Percentiles rank a stretch among this genome's conserved stretches.
Conservation (phyloP, 2,888 invertebrate species). For the Caenorhabditis uteleia region DNA sequence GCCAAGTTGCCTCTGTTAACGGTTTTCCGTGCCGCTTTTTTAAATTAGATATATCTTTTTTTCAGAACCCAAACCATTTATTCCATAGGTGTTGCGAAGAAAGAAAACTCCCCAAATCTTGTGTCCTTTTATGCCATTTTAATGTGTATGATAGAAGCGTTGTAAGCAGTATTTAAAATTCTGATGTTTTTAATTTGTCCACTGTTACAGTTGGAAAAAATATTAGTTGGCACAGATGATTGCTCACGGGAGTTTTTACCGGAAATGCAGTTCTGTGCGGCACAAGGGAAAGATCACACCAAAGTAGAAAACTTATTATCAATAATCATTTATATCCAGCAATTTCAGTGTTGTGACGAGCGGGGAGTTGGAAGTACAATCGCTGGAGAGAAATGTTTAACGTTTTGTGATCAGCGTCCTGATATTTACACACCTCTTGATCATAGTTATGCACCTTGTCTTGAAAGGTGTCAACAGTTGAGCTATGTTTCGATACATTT, state of each 20-base stretch:
- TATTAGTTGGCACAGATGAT: slow-evolving; percentile 60
- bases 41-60: background rate
- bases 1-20: slow-evolving; percentile 31
- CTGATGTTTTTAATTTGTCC: background rate
- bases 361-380: slow-evolving; percentile 50
- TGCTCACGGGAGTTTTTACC: slow-evolving; percentile 63
- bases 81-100: slow-evolving; percentile 53
- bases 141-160: slow-evolving; percentile 41
- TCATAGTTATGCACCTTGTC: slow-evolving; percentile 52
- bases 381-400: slow-evolving; percentile 59
- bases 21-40: too few relatives aligned
- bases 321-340: background rate
- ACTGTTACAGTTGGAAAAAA: slow-evolving; percentile 50
- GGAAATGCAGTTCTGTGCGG: slow-evolving; percentile 61
- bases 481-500: too few relatives aligned
- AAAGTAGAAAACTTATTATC: slow-evolving; percentile 3
- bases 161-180: slow-evolving; percentile 11
- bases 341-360: slow-evolving; percentile 45
- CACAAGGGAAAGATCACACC: slow-evolving; percentile 62
- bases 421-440: slow-evolving; percentile 61
- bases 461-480: slow-evolving; percentile 47
- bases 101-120: slow-evolving; percentile 39
- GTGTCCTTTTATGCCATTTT: slow-evolving; percentile 48
- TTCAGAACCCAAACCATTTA: slow-evolving; percentile 48
- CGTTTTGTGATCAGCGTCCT: slow-evolving; percentile 59